These are phyloP conservation scores for Drosophila trapezifrons DNA, from an alignment of 1,140 invertebrate genomes.

Conservation along the genomic window DNA sequence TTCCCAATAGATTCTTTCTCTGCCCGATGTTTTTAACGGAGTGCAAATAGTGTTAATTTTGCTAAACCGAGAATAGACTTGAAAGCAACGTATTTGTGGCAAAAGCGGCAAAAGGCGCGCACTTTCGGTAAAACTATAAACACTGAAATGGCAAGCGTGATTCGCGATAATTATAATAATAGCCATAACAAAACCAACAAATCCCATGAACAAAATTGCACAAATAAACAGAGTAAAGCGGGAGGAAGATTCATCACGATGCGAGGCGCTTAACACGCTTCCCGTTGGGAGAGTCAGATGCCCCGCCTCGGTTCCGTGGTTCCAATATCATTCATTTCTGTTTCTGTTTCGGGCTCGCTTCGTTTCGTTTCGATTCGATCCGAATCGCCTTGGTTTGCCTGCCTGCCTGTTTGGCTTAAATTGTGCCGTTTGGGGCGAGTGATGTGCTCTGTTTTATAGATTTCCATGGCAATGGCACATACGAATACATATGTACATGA, in stretches of 20 bases:
- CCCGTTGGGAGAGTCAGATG: conserved; percentile 69
- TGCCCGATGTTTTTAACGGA: not conserved
- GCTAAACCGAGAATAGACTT: not conserved
- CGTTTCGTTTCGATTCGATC: conserved; percentile 20
- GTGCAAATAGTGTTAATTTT: conserved; percentile 20
- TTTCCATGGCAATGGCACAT: conserved; percentile 54
- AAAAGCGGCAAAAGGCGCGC: conserved; percentile 28
- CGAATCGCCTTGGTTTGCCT: conserved; percentile 13
- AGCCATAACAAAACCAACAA: conserved; percentile 41
- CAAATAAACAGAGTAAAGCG: conserved; percentile 68
- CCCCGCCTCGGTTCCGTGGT: conserved; percentile 28
- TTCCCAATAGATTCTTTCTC: not conserved
- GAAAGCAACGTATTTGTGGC: conserved; percentile 23
- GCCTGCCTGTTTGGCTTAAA: conserved; percentile 8
- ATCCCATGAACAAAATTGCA: conserved; percentile 41
- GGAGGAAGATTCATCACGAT: conserved; percentile 37
- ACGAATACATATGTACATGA: conserved; percentile 11
- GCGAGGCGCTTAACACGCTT: conserved; percentile 70
- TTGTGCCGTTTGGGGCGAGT: conserved; percentile 18
- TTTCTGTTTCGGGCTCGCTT: conserved; percentile 9
- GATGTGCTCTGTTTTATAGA: conserved; percentile 50
- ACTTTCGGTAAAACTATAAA: conserved; percentile 55
- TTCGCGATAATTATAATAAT: conserved; percentile 71
- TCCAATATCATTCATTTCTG: conserved; percentile 20
- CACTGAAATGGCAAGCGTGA: conserved; percentile 51